A percentile compares a stretch with the other conserved stretches of the same genome.
These are phyloP conservation scores for Drosophila rhopaloa DNA, from an alignment of 1,140 invertebrate genomes.

Conservation along the genomic window DNA sequence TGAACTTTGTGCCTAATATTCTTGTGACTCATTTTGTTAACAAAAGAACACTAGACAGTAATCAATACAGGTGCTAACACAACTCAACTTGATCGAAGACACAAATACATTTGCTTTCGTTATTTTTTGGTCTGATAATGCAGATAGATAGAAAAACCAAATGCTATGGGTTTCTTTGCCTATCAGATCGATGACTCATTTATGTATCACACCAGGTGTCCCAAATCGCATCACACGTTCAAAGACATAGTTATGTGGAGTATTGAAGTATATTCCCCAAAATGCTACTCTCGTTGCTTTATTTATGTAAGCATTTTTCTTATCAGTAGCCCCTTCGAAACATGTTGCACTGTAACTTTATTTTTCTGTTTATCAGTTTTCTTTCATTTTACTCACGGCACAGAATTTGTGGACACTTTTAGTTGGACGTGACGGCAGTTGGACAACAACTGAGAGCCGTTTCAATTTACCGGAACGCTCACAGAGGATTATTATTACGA, in stretches of 20 bases:
- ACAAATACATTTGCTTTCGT: slow-evolving; percentile 6
- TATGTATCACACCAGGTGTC: slow-evolving; percentile 22
- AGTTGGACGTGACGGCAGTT: slow-evolving; percentile 64
- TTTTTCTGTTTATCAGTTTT: slow-evolving; percentile 16
- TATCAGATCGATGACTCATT: slow-evolving; percentile 50
- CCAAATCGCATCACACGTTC: neutral
- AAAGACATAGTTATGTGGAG: slow-evolving; percentile 8
- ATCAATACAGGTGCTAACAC: slow-evolving; percentile 24
- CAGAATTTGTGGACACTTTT: slow-evolving; percentile 36
- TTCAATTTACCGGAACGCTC: slow-evolving; percentile 47
- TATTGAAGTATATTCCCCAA: neutral
- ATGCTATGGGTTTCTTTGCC: slow-evolving; percentile 10
- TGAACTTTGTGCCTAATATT: neutral
- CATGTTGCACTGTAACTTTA: slow-evolving; percentile 11
- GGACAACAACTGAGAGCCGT: slow-evolving; percentile 61
- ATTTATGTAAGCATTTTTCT: neutral
- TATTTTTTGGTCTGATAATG: neutral
- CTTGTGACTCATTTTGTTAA: slow-evolving; percentile 9
- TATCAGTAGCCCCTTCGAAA: slow-evolving; percentile 2
- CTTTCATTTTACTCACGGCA: slow-evolving; percentile 44
- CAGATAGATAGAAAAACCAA: slow-evolving; percentile 15
- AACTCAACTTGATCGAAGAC: slow-evolving; percentile 4
- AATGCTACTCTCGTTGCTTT: neutral
- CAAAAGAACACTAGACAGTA: neutral
- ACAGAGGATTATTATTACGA: slow-evolving; percentile 40